Evolutionary conservation across 2,797 vertebrate species (phyloP).

Genomic region (Ambastaia sidthimunki): DNA sequence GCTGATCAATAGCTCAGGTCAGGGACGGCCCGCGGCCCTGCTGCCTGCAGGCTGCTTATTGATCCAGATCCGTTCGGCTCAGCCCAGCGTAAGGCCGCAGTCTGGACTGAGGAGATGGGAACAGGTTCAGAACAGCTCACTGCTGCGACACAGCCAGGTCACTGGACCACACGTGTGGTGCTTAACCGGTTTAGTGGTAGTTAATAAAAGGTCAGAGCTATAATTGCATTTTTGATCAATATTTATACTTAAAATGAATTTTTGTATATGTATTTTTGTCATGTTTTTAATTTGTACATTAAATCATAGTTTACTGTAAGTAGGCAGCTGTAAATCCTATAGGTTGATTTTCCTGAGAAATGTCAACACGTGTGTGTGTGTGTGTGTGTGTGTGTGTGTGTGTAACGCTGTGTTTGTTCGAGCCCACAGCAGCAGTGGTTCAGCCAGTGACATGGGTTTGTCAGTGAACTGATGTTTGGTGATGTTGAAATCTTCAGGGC

Average conservation of each 20-base stretch:
- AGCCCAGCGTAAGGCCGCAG: conserved; percentile 67
- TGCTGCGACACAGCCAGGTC: not conserved
- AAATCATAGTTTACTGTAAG: too few species aligned
- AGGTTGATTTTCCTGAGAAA: too few species aligned
- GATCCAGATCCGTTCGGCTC: conserved; percentile 87
- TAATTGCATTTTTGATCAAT: too few species aligned
- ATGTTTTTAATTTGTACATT: too few species aligned
- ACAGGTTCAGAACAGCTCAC: not conserved
- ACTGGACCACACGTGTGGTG: not conserved
- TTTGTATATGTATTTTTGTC: too few species aligned
- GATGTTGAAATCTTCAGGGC: too few species aligned
- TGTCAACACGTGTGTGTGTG: too few species aligned
- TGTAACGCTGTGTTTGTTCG: too few species aligned
- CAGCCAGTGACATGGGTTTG: not conserved
- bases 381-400: too few species aligned
- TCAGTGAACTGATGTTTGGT: not conserved
- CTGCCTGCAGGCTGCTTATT: conserved; percentile 86
- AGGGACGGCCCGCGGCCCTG: conserved; percentile 84
- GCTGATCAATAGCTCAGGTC: conserved; percentile 91
- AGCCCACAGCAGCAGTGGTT: too few species aligned
- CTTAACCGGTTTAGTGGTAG: not conserved
- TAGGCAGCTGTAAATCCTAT: too few species aligned
- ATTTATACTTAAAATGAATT: too few species aligned
- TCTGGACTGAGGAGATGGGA: conserved; percentile 54
- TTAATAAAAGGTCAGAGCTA: not conserved